Base-by-base conservation (phyloP, 2,888 invertebrate species). In the Dysmachus trigonus region DNA sequence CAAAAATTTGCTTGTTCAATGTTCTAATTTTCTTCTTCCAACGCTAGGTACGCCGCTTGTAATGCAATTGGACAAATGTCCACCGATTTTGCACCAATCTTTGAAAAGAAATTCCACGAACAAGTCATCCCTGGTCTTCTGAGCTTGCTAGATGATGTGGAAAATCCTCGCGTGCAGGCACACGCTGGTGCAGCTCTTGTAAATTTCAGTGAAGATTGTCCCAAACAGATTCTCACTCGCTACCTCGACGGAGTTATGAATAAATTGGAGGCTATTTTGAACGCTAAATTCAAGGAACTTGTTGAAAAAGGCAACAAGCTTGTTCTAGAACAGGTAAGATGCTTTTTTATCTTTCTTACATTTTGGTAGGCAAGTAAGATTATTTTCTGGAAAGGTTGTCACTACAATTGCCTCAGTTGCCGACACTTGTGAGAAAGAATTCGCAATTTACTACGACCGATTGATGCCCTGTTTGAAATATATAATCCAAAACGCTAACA, bases 51-150 rank as follows among this genome's bases (percentile, higher is more conserved):
- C 91, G 99, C 99, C 4, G 98, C 98, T 27, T 99, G 99, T 91
- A 99, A 99, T 93, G 99, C 99, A 27, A 95, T 99, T 73, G 99
- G 99, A 8, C 99, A 99, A 92, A 98, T 99, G 98, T 97, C 99
- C 0, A 97, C 99, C 0, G 99, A 99, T 93, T 99, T 99, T 93
- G 98, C 98, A 2, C 99, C 99, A 1, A 93, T 94, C 13, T 98
- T 99, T 89, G 98, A 99, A 92, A 99, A 99, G 93, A 98, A 98
- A 92, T 99, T 98, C 93, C 99, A 99, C 91, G 96, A 96, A 89
- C 96, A 96, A 92, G 98, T 99, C 74, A 96, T 99, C 41, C 98
- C 98, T 10, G 98, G 97, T 15, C 93, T 99, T 47, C 93, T 99
- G 62, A 94, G 96, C 93, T 94, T 98, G 62, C 94, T 99, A 82